A percentile compares a stretch with the other conserved stretches of the same genome.
Conservation (phyloP, 2,113 vertebrate genomes). For the Cyprinodon tularosa region DNA sequence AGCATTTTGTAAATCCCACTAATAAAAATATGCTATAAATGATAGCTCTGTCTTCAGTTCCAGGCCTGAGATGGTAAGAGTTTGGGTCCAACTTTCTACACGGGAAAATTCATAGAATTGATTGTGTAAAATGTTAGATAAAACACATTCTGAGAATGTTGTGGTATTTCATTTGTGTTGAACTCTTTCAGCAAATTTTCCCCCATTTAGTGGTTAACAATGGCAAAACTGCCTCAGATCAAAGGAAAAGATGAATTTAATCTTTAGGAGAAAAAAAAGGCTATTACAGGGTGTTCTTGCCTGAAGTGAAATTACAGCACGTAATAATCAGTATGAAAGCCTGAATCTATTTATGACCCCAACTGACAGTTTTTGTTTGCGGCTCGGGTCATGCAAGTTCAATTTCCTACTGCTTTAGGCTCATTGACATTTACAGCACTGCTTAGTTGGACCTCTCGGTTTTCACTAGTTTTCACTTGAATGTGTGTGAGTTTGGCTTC, state of each 20-base stretch:
- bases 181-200: neutral
- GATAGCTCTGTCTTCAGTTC: neutral
- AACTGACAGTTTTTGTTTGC: neutral
- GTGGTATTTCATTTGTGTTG: neutral
- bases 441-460: slow-evolving; percentile 4
- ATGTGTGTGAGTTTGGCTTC: slow-evolving; percentile 14
- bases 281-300: neutral
- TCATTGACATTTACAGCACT: slow-evolving; percentile 26
- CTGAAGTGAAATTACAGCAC: slow-evolving; percentile 7
- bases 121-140: neutral
- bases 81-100: neutral
- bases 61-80: neutral
- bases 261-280: neutral
- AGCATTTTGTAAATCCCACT: neutral
- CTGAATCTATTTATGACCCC: neutral
- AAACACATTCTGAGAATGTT: neutral
- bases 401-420: slow-evolving; percentile 51
- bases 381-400: slow-evolving; percentile 1
- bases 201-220: neutral
- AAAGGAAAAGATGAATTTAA: neutral
- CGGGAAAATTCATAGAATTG: neutral
- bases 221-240: neutral
- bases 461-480: slow-evolving; percentile 19
- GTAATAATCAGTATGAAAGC: neutral
- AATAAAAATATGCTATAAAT: neutral